A percentile compares a stretch with the other conserved stretches of the same genome.
These are phyloP conservation scores for Aphelenchoides bicaudatus DNA, from an alignment of 2,888 invertebrate species.

Conservation along the genomic window DNA sequence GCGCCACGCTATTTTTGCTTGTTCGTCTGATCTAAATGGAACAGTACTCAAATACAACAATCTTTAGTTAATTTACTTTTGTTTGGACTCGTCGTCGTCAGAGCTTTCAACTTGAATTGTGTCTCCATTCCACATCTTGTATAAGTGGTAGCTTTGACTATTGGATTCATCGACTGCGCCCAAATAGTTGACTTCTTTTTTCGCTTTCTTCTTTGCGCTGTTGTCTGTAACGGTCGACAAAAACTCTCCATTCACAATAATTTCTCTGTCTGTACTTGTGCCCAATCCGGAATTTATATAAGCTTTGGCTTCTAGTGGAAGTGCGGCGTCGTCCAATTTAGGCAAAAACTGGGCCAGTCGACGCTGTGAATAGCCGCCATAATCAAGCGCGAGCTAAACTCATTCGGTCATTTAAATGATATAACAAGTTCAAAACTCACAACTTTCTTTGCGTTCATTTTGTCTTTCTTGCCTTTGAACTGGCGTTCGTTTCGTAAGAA, in stretches of 20 bases:
- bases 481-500: neutral
- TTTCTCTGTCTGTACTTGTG: neutral
- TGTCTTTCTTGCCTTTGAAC: constrained; percentile 5
- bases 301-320: constrained; percentile 31
- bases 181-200: no score
- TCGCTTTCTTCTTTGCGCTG: no score
- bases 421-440: neutral
- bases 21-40: no score
- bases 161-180: no score
- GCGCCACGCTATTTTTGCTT: no score
- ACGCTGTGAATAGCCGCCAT: constrained; percentile 45
- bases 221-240: no score
- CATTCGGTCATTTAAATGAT: neutral
- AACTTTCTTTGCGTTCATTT: neutral
- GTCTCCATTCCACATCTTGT: no score
- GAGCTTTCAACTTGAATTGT: no score
- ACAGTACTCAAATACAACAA: no score
- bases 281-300: constrained; percentile 19
- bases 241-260: neutral
- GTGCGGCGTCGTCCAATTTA: constrained; percentile 9
- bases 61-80: no score
- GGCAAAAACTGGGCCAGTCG: constrained; percentile 37
- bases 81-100: no score
- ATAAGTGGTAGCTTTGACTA: no score
- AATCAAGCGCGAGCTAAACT: constrained; percentile 44